These are phyloP conservation scores for Patiria pectinifera DNA, from an alignment of 53 echinoderm and acorn worm genomes.

Conservation along the genomic window DNA sequence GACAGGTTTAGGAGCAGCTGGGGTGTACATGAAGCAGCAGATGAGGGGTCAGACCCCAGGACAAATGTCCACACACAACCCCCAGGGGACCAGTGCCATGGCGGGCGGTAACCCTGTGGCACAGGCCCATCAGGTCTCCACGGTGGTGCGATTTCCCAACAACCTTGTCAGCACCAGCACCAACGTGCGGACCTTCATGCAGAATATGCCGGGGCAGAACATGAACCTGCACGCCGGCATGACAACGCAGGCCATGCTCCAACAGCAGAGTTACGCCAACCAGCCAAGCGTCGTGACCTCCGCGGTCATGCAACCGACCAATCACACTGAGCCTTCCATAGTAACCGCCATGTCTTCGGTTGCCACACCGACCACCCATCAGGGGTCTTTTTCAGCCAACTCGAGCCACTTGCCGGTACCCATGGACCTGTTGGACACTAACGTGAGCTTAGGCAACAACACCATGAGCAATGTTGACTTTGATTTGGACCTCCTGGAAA, in stretches of 20 bases:
- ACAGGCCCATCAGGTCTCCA: constrained; percentile 45
- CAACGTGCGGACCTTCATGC: constrained; percentile 76
- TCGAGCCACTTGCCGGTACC: constrained; percentile 27
- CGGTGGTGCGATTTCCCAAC: constrained; percentile 41
- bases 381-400: constrained; percentile 34
- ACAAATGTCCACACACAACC: constrained; percentile 46
- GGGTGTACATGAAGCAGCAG: constrained; percentile 46
- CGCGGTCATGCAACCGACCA: constrained; percentile 53
- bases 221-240: constrained; percentile 61
- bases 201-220: constrained; percentile 65
- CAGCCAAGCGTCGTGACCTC: constrained; percentile 36
- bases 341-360: constrained; percentile 47
- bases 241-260: constrained; percentile 56
- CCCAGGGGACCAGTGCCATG: constrained; percentile 45
- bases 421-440: constrained; percentile 59
- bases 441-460: constrained; percentile 40
- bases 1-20: constrained; percentile 63
- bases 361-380: constrained; percentile 36
- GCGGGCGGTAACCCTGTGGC: constrained; percentile 33
- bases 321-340: constrained; percentile 59
- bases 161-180: constrained; percentile 62
- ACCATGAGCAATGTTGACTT: constrained; percentile 51
- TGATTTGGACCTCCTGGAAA: constrained; percentile 56
- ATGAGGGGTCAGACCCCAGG: constrained; percentile 51
- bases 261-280: constrained; percentile 38